Percentiles rank a stretch among this genome's conserved stretches.
Evolutionary conservation across 2,797 vertebrate genomes (phyloP).

Genomic region (Mormyrops attenuatus): DNA sequence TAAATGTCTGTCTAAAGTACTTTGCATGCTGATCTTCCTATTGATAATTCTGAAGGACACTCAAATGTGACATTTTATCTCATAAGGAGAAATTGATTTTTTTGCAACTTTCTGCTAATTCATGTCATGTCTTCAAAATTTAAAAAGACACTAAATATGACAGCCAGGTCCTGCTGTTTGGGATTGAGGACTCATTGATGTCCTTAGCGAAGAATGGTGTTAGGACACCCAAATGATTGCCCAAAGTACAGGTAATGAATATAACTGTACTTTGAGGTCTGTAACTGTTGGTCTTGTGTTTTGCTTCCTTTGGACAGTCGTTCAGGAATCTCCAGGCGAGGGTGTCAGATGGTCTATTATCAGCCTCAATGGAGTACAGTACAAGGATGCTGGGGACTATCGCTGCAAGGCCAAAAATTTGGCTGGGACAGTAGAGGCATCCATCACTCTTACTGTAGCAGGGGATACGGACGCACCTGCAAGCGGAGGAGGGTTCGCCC

Average conservation of each 20-base stretch:
- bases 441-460: slow-evolving; percentile 73
- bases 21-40: background rate
- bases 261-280: background rate
- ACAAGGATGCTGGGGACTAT: slow-evolving; percentile 84
- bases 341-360: slow-evolving; percentile 92
- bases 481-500: slow-evolving; percentile 42
- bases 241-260: background rate
- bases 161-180: background rate
- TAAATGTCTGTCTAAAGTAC: background rate
- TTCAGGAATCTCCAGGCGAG: slow-evolving; percentile 87
- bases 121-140: background rate
- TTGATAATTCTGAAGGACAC: slow-evolving; percentile 5
- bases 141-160: background rate
- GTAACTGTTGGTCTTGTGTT: background rate
- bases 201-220: background rate
- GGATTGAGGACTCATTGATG: background rate
- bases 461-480: slow-evolving; percentile 62
- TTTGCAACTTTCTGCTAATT: background rate
- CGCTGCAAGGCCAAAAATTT: slow-evolving; percentile 88
- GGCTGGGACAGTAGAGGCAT: slow-evolving; percentile 75
- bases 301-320: slow-evolving; percentile 56
- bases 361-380: slow-evolving; percentile 76
- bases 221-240: background rate
- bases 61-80: slow-evolving; percentile 3
- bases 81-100: background rate